phyloP scores from a whole-genome alignment of 2,797 vertebrate genomes.

The Ispidina picta region DNA sequence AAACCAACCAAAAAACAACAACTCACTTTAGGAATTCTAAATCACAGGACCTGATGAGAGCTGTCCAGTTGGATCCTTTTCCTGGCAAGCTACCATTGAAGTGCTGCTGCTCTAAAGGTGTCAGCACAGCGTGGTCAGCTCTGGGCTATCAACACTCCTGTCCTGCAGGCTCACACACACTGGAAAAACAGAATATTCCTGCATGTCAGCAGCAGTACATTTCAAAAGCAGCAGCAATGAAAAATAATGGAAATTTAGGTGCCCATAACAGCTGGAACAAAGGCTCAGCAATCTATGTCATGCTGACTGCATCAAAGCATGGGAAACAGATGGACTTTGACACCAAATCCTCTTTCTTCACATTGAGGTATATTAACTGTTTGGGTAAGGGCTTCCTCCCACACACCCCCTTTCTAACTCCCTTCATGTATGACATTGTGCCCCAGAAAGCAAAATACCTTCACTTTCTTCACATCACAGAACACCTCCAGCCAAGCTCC shows the following conservation, averaged over 20 bases:
- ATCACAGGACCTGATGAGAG: not conserved
- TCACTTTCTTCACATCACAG: not conserved
- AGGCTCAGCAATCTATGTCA: not conserved
- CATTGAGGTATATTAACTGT: conserved; percentile 10
- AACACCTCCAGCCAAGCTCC: not conserved
- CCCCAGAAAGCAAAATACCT: not conserved
- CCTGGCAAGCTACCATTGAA: not conserved
- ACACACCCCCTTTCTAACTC: not conserved
- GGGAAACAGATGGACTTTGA: not conserved
- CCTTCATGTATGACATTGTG: not conserved
- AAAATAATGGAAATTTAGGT: not conserved
- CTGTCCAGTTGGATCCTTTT: not conserved
- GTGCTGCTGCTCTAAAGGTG: not conserved
- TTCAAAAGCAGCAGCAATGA: not conserved
- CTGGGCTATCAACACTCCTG: not conserved
- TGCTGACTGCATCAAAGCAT: not conserved
- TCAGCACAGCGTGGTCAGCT: not conserved
- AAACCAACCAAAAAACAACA: not conserved
- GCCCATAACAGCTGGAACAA: not conserved
- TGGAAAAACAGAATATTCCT: not conserved
- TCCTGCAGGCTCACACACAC: not conserved
- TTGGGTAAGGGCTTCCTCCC: not conserved
- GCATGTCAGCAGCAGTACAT: not conserved
- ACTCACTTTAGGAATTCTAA: not conserved
- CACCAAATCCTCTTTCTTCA: conserved; percentile 36